Evolutionary conservation across 2,797 vertebrate species (phyloP).

Genomic region (Catostomus latipinnis): DNA sequence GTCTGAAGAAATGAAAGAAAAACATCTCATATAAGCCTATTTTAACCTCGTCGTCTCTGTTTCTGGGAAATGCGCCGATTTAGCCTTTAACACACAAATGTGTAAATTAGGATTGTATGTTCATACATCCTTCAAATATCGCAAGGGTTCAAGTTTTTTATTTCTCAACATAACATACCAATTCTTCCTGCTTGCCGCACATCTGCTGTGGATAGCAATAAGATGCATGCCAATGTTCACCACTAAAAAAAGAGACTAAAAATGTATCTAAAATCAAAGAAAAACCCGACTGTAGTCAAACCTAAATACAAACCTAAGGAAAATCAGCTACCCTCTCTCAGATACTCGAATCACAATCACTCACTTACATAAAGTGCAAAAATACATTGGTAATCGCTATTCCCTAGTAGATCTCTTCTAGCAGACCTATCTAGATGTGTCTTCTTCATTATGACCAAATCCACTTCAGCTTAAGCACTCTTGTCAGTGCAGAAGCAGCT

Average conservation of each 20-base stretch:
- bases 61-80: constrained; percentile 54
- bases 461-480: constrained; percentile 77
- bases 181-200: constrained; percentile 73
- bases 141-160: constrained; percentile 63
- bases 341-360: constrained; percentile 44
- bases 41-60: constrained; percentile 62
- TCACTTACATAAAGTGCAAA: constrained; percentile 54
- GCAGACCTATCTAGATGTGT: constrained; percentile 77
- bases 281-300: constrained; percentile 38
- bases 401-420: constrained; percentile 67
- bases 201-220: constrained; percentile 76
- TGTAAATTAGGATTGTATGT: constrained; percentile 41
- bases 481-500: constrained; percentile 79
- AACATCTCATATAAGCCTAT: constrained; percentile 51
- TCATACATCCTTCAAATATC: constrained; percentile 66
- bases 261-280: constrained; percentile 35
- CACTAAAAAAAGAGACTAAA: constrained; percentile 63
- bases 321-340: constrained; percentile 66
- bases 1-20: constrained; percentile 64
- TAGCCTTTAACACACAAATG: constrained; percentile 48
- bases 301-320: constrained; percentile 59
- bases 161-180: constrained; percentile 69
- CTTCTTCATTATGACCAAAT: constrained; percentile 80
- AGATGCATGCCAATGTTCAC: constrained; percentile 68
- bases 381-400: constrained; percentile 74